These are phyloP conservation scores for Synanthedon vespiformis DNA, from an alignment of 2,888 invertebrate genomes.

Conservation along the genomic window DNA sequence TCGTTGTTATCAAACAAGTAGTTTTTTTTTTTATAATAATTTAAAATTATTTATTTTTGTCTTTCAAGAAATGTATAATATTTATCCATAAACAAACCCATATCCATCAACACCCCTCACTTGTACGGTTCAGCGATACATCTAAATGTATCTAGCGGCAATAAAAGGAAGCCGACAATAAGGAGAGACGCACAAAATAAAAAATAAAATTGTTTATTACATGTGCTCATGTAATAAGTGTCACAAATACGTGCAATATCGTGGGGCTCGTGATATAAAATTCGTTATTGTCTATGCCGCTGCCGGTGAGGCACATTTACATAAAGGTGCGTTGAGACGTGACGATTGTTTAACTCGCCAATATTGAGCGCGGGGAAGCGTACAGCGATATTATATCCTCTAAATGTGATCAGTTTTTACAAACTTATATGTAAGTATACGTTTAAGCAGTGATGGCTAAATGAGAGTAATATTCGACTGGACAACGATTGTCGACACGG, in stretches of 20 bases:
- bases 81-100: too few relatives aligned
- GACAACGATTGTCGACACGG: too few relatives aligned
- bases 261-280: constrained; percentile 15
- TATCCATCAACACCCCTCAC: too few relatives aligned
- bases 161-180: constrained; percentile 2
- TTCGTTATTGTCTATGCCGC: constrained; percentile 16
- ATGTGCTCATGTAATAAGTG: constrained; percentile 7
- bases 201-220: constrained; percentile 14
- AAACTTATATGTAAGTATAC: too few relatives aligned
- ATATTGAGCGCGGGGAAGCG: constrained; percentile 2
- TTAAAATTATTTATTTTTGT: too few relatives aligned
- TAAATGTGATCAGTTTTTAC: too few relatives aligned
- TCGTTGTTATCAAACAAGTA: too few relatives aligned
- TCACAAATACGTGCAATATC: constrained; percentile 17
- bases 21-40: too few relatives aligned
- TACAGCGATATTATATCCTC: constrained; percentile 3
- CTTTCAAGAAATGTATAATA: too few relatives aligned
- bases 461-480: too few relatives aligned
- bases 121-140: too few relatives aligned
- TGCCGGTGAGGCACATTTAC: constrained; percentile 16
- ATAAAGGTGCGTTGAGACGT: constrained; percentile 24
- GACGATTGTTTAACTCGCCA: constrained; percentile 23
- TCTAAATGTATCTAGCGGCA: not conserved
- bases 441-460: too few relatives aligned
- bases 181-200: constrained; percentile 3